Evolutionary conservation across 2,113 vertebrate genomes (phyloP), one percentile per base, ranked within the genome.

Genomic region (Gambusia holbrooki): DNA sequence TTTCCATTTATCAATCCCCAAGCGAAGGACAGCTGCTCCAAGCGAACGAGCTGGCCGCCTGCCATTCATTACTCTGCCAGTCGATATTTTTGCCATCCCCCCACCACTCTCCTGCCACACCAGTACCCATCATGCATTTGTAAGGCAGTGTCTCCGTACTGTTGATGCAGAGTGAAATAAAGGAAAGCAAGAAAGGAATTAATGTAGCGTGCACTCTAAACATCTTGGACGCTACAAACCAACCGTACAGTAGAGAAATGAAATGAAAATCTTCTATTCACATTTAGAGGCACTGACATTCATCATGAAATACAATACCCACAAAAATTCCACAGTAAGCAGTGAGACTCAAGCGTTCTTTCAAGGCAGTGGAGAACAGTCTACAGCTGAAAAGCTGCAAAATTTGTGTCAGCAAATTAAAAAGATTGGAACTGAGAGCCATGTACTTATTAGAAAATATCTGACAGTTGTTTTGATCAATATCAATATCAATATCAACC

Each of bases 121-220:
- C 83, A 74, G 29, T 88, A 84, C 85, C 88, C 87, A 86, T 86
- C 83, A 87, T 88, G 90, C 85, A 84, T 78, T 82, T 90, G 88
- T 88, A 62, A 84, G 80, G 73, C 84, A 63, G 73, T 81, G 78
- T 80, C 84, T 85, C 69, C 62, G 32, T 78, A 71, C 29, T 63
- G 77, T 29, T 67, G 62, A 62, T 77, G 82, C 77, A 72, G n/a
- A 65, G 74, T 73, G 86, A 76, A 64, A 82, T 77, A 77, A 84
- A 81, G 71, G 69, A 25, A 54, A 69, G 32, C 74, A 22, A 69
- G 33, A 60, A 77, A 80, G 62, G 27, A 51, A 32, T 19, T 35
- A 70, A 67, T 62, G 19, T 58, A 70, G 28, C 25, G 25, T 71
- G 6, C 13, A 6, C 11, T 66, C 29, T 62, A 73, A 42, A 28